A percentile compares a stretch with the other conserved stretches of the same genome.
These are phyloP conservation scores for Polia nebulosa DNA, from an alignment of 2,888 invertebrate genomes.

Conservation along the genomic window DNA sequence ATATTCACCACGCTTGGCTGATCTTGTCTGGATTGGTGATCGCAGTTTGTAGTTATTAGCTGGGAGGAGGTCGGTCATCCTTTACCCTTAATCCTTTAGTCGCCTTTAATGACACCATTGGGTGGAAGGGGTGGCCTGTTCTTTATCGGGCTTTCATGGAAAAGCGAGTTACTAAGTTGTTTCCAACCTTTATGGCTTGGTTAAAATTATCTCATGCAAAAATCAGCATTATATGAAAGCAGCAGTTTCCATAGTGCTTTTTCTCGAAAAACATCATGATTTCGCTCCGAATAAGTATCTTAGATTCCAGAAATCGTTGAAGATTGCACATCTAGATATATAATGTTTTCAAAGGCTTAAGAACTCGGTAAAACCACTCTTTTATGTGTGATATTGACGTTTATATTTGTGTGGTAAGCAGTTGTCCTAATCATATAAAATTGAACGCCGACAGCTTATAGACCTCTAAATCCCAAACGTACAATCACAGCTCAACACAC, in stretches of 20 bases:
- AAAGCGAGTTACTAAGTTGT: not conserved
- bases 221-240: no score
- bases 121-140: not conserved
- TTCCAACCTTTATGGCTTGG: no score
- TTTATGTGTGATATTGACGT: not conserved
- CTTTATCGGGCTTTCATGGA: not conserved
- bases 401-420: conserved; percentile 32
- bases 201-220: not conserved
- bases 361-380: not conserved
- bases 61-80: not conserved
- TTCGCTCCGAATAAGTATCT: no score
- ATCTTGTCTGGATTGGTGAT: not conserved
- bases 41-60: conserved; percentile 9
- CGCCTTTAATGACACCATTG: not conserved
- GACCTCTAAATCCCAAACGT: conserved; percentile 82
- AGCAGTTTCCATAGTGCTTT: no score
- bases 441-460: conserved; percentile 61
- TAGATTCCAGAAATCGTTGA: not conserved
- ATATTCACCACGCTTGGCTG: not conserved
- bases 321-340: not conserved
- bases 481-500: conserved; percentile 77
- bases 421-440: conserved; percentile 42
- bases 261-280: no score
- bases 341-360: not conserved
- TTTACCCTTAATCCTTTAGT: conserved; percentile 8